A percentile compares a stretch with the other conserved stretches of the same genome.
These are phyloP conservation scores for Anabas testudineus DNA, from an alignment of 2,797 vertebrate species.

Conservation along the genomic window DNA sequence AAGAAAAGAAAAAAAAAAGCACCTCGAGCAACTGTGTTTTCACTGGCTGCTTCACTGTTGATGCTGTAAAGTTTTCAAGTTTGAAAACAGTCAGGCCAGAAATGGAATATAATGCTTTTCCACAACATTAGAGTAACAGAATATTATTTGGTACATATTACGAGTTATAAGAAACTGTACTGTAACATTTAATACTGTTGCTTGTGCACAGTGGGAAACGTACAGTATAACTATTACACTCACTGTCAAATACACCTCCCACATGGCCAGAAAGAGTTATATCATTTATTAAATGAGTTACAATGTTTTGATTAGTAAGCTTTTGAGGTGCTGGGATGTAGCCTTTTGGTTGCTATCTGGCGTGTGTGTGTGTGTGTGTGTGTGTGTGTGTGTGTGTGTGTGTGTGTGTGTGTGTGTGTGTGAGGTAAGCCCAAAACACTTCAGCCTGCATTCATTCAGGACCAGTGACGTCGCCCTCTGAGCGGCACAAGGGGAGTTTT, in stretches of 20 bases:
- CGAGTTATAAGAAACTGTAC: too few relatives aligned
- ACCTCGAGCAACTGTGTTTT: constrained; percentile 11
- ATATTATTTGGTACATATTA: background rate
- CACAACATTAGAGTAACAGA: background rate
- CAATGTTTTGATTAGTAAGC: too few relatives aligned
- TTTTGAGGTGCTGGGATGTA: too few relatives aligned
- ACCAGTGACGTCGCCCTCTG: constrained; percentile 63
- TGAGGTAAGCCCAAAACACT: constrained; percentile 60
- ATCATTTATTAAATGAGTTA: too few relatives aligned
- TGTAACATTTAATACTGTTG: background rate
- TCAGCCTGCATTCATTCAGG: constrained; percentile 68
- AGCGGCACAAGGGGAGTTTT: constrained; percentile 53
- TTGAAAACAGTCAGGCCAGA: background rate
- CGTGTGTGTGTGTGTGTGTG: too few relatives aligned
- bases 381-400: constrained; percentile 30
- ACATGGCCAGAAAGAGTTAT: too few relatives aligned
- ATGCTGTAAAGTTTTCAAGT: background rate
- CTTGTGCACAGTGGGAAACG: background rate
- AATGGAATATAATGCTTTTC: background rate
- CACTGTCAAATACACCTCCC: too few relatives aligned
- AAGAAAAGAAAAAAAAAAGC: background rate
- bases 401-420: constrained; percentile 24
- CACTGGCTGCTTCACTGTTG: constrained; percentile 8
- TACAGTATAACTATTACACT: background rate
- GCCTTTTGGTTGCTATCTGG: too few relatives aligned